These are phyloP conservation scores for Plectropomus leopardus DNA, from an alignment of 2,113 vertebrate genomes.

Conservation along the genomic window DNA sequence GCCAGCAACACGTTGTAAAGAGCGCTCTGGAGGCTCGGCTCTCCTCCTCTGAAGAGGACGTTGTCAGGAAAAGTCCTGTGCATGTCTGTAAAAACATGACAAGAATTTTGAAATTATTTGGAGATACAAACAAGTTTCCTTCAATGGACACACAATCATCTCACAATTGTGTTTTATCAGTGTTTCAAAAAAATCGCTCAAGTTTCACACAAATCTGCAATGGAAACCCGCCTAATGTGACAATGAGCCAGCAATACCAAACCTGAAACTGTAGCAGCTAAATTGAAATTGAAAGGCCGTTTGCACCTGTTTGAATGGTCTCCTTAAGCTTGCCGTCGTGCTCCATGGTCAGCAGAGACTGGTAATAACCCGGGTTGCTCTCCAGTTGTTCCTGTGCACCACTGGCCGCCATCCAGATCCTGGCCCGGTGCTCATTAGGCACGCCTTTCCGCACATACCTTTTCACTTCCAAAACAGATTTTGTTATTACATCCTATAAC, in stretches of 20 bases:
- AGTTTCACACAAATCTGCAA: no score
- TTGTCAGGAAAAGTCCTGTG: constrained; percentile 99
- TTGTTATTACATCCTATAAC: neutral
- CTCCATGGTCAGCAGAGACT: constrained; percentile 87
- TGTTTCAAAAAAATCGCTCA: no score
- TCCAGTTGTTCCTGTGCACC: constrained; percentile 93
- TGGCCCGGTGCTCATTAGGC: constrained; percentile 90
- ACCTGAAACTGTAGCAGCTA: neutral
- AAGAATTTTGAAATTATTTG: neutral
- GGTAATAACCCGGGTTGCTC: constrained; percentile 90
- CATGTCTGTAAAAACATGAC: constrained; percentile 86
- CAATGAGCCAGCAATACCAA: neutral
- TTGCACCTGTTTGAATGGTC: constrained; percentile 90
- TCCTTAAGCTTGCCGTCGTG: constrained; percentile 89
- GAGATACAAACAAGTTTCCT: no score
- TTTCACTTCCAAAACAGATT: constrained; percentile 88
- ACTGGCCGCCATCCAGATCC: constrained; percentile 94
- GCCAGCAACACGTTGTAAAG: constrained; percentile 93
- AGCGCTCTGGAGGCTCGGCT: constrained; percentile 88
- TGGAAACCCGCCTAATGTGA: no score
- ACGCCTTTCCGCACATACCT: constrained; percentile 96
- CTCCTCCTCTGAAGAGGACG: constrained; percentile 87
- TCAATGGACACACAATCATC: no score
- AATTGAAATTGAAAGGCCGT: no score
- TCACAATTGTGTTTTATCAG: no score